These are phyloP conservation scores for Callitettix versicolor DNA, from an alignment of 1,140 invertebrate genomes.

Conservation along the genomic window DNA sequence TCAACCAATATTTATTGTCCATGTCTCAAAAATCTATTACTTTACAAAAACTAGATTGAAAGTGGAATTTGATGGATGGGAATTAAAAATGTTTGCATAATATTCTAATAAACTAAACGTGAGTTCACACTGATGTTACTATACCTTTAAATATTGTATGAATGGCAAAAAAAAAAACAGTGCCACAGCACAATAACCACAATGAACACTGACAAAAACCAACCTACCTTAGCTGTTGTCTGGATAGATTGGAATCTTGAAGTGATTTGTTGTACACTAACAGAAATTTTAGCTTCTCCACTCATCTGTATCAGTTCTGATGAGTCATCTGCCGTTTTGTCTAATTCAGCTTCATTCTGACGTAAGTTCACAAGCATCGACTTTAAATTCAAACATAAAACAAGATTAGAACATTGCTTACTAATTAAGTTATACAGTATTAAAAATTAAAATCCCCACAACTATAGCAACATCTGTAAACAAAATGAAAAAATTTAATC, in stretches of 20 bases:
- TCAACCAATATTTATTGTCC: too few species aligned
- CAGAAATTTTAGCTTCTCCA: conserved; percentile 81
- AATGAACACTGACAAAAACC: too few species aligned
- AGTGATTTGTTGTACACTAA: conserved; percentile 82
- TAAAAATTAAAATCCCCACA: neutral
- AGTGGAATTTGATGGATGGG: too few species aligned
- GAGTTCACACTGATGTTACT: too few species aligned
- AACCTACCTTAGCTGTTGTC: conserved; percentile 80
- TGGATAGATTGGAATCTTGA: conserved; percentile 86
- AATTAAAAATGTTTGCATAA: too few species aligned
- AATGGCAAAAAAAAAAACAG: too few species aligned
- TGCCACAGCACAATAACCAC: too few species aligned
- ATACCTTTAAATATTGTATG: too few species aligned
- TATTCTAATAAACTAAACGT: too few species aligned
- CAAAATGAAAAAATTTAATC: too few species aligned
- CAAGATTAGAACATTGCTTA: conserved; percentile 1
- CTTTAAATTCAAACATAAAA: conserved; percentile 38
- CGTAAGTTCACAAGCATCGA: conserved; percentile 60
- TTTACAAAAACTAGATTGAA: too few species aligned
- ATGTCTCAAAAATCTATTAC: too few species aligned
- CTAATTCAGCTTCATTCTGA: conserved; percentile 77
- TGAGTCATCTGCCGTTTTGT: conserved; percentile 78
- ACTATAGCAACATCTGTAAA: neutral
- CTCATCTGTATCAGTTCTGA: conserved; percentile 75
- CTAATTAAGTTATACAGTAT: neutral